Percentiles rank a stretch among this genome's conserved stretches.
Evolutionary conservation across 2,113 vertebrate species (phyloP).

Genomic region (Embiotoca jacksoni): DNA sequence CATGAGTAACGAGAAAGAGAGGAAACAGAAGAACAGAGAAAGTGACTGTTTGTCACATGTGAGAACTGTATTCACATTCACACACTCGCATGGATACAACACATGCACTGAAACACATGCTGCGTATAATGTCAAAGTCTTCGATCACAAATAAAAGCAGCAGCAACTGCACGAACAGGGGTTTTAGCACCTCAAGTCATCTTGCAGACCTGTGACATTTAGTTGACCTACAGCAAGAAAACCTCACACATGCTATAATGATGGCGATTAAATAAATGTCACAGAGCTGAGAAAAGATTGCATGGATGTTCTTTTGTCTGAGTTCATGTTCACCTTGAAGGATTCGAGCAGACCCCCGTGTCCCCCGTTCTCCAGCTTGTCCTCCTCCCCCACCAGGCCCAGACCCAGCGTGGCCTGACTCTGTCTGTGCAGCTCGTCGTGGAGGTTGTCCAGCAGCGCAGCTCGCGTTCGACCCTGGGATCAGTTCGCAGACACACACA

Average conservation of each 20-base stretch:
- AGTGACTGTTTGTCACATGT: not conserved
- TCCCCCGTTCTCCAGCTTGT: slow-evolving; percentile 92
- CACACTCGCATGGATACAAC: too few relatives aligned
- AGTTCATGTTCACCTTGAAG: slow-evolving; percentile 90
- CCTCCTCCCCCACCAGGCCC: slow-evolving; percentile 88
- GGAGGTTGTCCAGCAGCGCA: slow-evolving; percentile 93
- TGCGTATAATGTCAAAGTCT: too few relatives aligned
- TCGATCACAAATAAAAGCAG: not conserved
- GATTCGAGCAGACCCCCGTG: slow-evolving; percentile 93
- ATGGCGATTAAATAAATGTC: slow-evolving; percentile 41
- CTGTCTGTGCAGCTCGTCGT: slow-evolving; percentile 92
- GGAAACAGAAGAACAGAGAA: not conserved
- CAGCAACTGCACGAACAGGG: not conserved
- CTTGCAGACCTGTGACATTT: slow-evolving; percentile 54
- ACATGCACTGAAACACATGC: too few relatives aligned
- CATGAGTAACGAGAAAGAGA: not conserved
- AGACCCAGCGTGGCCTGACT: slow-evolving; percentile 92
- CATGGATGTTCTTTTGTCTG: not conserved
- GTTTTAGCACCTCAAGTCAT: slow-evolving; percentile 20
- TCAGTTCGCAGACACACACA: slow-evolving; percentile 32
- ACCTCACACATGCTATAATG: slow-evolving; percentile 4
- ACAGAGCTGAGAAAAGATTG: slow-evolving; percentile 29
- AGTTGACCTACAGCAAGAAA: slow-evolving; percentile 19
- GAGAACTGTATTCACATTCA: not conserved
- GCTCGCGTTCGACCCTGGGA: slow-evolving; percentile 90